These are phyloP conservation scores for Protophormia terraenovae DNA, from an alignment of 2,888 invertebrate genomes.

Conservation along the genomic window DNA sequence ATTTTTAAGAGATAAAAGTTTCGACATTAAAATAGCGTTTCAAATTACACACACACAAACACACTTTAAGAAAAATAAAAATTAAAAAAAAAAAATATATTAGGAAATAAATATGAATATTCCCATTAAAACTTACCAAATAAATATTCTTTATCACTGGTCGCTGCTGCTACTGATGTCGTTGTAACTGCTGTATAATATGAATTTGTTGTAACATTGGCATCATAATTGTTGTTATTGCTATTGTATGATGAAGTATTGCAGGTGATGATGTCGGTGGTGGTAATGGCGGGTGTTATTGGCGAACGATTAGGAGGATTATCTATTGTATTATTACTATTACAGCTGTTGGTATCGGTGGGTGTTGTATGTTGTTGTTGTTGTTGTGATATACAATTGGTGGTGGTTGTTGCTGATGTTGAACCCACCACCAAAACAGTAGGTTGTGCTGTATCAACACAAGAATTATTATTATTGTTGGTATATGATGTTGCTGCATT, in stretches of 20 bases:
- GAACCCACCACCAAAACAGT: slow-evolving; percentile 59
- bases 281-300: slow-evolving; percentile 49
- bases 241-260: slow-evolving; percentile 49
- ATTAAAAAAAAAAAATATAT: slow-evolving; percentile 45
- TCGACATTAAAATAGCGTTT: background rate
- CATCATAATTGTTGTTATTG: slow-evolving; percentile 70
- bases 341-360: slow-evolving; percentile 43
- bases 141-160: slow-evolving; percentile 80
- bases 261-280: slow-evolving; percentile 20
- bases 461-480: too few relatives aligned
- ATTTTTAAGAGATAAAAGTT: slow-evolving; percentile 21
- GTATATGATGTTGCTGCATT: slow-evolving; percentile 17
- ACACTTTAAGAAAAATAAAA: background rate
- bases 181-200: slow-evolving; percentile 72
- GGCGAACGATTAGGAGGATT: slow-evolving; percentile 61
- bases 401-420: slow-evolving; percentile 36
- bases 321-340: slow-evolving; percentile 45
- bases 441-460: slow-evolving; percentile 53
- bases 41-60: background rate
- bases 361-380: slow-evolving; percentile 46
- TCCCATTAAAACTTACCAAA: slow-evolving; percentile 76
- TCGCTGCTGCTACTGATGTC: too few relatives aligned
- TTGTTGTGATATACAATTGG: slow-evolving; percentile 34
- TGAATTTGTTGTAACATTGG: slow-evolving; percentile 62
- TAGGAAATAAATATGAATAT: background rate